Conservation (phyloP, 2,113 vertebrate species). For the Ornithorhynchus anatinus region DNA sequence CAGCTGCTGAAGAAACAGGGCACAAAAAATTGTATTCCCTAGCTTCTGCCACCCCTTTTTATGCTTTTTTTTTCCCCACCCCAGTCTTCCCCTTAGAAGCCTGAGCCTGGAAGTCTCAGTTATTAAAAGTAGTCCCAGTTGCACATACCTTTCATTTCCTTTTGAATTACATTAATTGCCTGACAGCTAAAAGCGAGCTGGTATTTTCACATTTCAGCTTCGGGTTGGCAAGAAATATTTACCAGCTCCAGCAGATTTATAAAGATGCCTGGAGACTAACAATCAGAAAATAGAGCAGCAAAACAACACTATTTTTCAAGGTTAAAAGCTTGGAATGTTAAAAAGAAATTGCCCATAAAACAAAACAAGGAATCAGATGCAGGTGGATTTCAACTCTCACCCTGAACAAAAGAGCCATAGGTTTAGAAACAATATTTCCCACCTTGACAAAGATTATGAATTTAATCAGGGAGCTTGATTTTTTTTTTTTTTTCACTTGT, state of each 20-base stretch:
- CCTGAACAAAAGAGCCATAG: slow-evolving; percentile 39
- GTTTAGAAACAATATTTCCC: slow-evolving; percentile 55
- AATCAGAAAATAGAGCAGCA: slow-evolving; percentile 70
- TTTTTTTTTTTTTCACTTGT: slow-evolving; percentile 62
- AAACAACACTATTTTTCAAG: slow-evolving; percentile 76
- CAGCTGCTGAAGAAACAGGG: slow-evolving; percentile 42
- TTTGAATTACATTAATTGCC: slow-evolving; percentile 78
- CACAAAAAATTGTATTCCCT: slow-evolving; percentile 33
- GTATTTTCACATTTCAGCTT: slow-evolving; percentile 65
- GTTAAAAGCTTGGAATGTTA: slow-evolving; percentile 75
- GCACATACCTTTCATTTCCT: slow-evolving; percentile 72
- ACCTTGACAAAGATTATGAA: slow-evolving; percentile 53
- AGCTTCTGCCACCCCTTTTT: slow-evolving; percentile 23
- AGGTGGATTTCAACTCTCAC: slow-evolving; percentile 23
- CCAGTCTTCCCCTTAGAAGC: slow-evolving; percentile 38
- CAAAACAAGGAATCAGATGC: slow-evolving; percentile 47
- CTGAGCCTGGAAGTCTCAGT: slow-evolving; percentile 61
- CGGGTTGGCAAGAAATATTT: slow-evolving; percentile 69
- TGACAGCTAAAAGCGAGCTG: slow-evolving; percentile 72
- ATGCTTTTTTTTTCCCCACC: slow-evolving; percentile 59
- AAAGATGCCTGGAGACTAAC: slow-evolving; percentile 76
- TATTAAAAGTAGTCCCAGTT: slow-evolving; percentile 71
- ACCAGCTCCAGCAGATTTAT: slow-evolving; percentile 71
- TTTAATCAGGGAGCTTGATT: slow-evolving; percentile 64
- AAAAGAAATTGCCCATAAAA: slow-evolving; percentile 70